phyloP scores from a whole-genome alignment of 2,113 vertebrate species.

The Chunga burmeisteri region DNA sequence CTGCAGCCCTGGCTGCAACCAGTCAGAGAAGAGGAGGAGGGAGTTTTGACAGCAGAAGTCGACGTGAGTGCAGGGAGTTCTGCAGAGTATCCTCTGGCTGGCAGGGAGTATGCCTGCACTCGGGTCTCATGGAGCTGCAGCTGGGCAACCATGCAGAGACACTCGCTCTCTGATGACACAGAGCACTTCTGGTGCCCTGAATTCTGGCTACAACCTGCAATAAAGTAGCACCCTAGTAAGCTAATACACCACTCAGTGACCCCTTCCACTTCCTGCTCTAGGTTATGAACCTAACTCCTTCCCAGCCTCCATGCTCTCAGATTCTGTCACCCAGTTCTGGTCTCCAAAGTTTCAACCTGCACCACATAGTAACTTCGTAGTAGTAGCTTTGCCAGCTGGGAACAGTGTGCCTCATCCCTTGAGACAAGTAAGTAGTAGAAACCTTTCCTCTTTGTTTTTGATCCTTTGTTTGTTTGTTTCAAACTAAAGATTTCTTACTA shows the following conservation, averaged over 20 bases:
- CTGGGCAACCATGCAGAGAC: neutral
- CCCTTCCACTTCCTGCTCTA: neutral
- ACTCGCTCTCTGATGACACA: neutral
- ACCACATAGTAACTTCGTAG: neutral
- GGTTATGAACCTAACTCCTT: neutral
- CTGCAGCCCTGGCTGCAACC: neutral
- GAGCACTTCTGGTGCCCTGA: neutral
- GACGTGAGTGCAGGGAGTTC: neutral
- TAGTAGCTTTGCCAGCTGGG: neutral
- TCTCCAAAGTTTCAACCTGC: neutral
- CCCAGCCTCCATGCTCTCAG: neutral
- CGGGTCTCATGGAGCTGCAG: fast-evolving
- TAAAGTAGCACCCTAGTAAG: neutral
- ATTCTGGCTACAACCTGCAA: neutral
- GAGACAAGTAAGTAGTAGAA: neutral
- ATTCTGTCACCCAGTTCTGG: neutral
- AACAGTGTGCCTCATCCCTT: neutral
- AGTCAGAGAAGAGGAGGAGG: neutral
- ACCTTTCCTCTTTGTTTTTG: neutral
- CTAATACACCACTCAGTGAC: neutral
- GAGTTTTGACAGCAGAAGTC: neutral
- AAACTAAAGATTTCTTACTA: neutral
- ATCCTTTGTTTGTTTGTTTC: neutral
- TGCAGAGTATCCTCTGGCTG: neutral
- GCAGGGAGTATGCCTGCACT: neutral